Base-by-base conservation (phyloP, 2,113 vertebrate genomes). In the Ctenodactylus gundi region DNA sequence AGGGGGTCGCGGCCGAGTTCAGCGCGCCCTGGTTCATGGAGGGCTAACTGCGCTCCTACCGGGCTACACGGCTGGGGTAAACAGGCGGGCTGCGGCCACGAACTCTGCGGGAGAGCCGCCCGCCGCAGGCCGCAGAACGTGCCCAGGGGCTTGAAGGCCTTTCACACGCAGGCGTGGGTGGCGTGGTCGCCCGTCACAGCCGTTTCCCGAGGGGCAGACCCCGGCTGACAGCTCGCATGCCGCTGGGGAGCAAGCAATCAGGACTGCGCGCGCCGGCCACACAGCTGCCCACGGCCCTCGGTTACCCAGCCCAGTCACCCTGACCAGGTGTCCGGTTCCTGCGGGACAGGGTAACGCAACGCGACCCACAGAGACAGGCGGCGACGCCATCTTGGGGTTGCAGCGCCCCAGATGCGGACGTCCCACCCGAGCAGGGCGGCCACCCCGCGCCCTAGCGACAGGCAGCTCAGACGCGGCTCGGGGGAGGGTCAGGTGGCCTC, bases 11-110 rank as follows among this genome's bases (percentile, higher is more conserved):
- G 77, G 84, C 86, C 96, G 93, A 93, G 92, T 94, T 97, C 91
- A 94, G 86, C 72, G 93, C 92, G 93, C 96, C 87, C 87, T 96
- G 97, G 97, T 97, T 98, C 98, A 98, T 84, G 96, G 96, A 97
- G 85, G 88, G 96, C 95, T 93, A 94, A 88, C 97, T 96, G 96
- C 93, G 95, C 96, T 68, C 58, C 94, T 88, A 95, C 98, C 94
- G 67, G 94, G 96, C 98, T 97, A 95, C 95, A 29, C 64, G 21
- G 31, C 91, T 76, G 95, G 95, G 77, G 95, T 97, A 97, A 98
- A 97, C 97, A 98, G 83, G 92, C 87, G 95, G 49, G 78, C 83
- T 96, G 97, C 85, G 96, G 97, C 95, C 86, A 55, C 62, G 94
- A 97, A 95, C 95, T 96, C n/a, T n/a, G n/a, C n/a, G n/a, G n/a